Percentiles rank a stretch among this genome's conserved stretches.
phyloP scores from a whole-genome alignment of 1,140 invertebrate species.

The Aphaenogaster ashmeadi region DNA sequence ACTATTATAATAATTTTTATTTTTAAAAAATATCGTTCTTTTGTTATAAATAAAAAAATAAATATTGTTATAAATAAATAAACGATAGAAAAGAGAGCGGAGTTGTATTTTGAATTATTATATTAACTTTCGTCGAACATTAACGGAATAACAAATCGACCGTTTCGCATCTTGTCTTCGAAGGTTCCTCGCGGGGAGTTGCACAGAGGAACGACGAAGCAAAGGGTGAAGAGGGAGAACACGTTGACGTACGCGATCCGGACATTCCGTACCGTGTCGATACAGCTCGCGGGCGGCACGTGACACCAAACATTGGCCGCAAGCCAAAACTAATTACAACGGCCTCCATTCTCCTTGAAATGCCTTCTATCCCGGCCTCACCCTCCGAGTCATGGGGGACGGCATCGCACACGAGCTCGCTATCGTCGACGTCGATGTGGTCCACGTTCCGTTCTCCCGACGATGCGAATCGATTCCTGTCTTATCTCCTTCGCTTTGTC shows the following conservation, averaged over 20 bases:
- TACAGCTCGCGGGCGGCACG: slow-evolving; percentile 46
- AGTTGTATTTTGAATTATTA: slow-evolving; percentile 6
- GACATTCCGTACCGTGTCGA: slow-evolving; percentile 61
- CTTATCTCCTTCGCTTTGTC: slow-evolving; percentile 60
- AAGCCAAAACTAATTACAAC: slow-evolving; percentile 68
- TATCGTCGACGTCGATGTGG: slow-evolving; percentile 29
- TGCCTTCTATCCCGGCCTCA: background rate
- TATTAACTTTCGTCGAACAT: background rate
- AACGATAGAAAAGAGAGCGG: background rate
- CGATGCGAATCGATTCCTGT: slow-evolving; percentile 47
- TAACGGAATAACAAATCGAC: background rate
- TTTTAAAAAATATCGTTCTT: background rate
- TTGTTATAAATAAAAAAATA: background rate
- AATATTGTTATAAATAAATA: background rate
- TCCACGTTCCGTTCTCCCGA: slow-evolving; percentile 26
- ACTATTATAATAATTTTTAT: background rate
- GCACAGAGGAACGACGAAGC: background rate
- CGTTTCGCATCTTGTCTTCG: background rate
- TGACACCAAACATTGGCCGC: slow-evolving; percentile 69
- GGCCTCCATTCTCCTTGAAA: slow-evolving; percentile 41
- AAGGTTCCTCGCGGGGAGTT: background rate
- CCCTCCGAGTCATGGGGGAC: background rate
- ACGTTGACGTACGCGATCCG: slow-evolving; percentile 49
- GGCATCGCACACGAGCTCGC: slow-evolving; percentile 15
- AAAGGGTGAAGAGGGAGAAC: slow-evolving; percentile 34